Evolutionary conservation across 2,888 invertebrate genomes (phyloP), one percentile per base, ranked within the genome.

Genomic region (Xestia sexstrigata): DNA sequence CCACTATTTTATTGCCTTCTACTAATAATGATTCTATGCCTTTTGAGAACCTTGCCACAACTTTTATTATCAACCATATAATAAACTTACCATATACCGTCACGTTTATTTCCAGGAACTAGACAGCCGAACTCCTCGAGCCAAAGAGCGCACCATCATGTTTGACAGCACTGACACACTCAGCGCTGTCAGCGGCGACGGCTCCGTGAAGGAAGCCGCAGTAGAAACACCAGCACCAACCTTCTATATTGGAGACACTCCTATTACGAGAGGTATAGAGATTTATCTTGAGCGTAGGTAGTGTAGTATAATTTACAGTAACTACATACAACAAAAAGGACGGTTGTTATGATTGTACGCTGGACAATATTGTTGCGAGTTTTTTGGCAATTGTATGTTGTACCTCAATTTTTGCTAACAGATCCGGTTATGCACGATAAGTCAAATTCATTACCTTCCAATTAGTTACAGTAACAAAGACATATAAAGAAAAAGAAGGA

Each of bases 201-300:
- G 94, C 9, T 96, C 96, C 0, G 95, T 96, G 3, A 92, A 92
- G 62, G 95, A 96, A 82, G 96, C 95, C 0, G 83, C 92, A 0
- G 94, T 96, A 0, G 96, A 96, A 84, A 91, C 94, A 6, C 94
- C 97, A 15, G 96, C 96, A 35, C 93, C 95, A 0, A 97, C 97
- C 0, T 97, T 97, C 90, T 97, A 95, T 78, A 97, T 97, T 74
- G 97, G 97, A 70, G 97, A 97, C 69, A 97, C 96, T 62, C 97
- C 97, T 60, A 97, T 97, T 75, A 88, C 95, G 62, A 93, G 95
- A 96, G 97, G 97, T 74, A 75, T 8, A 65, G 65, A 65, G 17
- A 42, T 42, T 4, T 8, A 65, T 42, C 15, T 42, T n/a, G 42
- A 23, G 2, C 3, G 0, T 7, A 42, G 35, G 35, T 35, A 35